Evolutionary conservation across 2,888 invertebrate species (phyloP), one percentile per base, ranked within the genome.

Genomic region (Endotricha flammealis): DNA sequence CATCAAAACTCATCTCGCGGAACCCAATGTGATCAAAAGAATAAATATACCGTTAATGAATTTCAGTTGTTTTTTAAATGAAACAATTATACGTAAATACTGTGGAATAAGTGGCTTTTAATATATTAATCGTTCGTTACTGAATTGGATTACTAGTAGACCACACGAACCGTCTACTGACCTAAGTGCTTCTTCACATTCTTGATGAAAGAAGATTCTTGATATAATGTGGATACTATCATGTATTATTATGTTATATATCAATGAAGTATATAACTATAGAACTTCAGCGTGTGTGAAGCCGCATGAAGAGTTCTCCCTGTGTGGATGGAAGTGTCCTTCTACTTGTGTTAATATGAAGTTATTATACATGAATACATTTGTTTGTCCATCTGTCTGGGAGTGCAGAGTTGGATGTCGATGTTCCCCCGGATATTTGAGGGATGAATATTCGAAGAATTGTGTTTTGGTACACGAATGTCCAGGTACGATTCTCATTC

Each of bases 291-390:
- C 56, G 8, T 85, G 85, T 49, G 31, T 66, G 20, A 50, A 50
- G 0, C 39, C 56, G 0, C 46, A 82, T 23, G 81, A 85, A 37
- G 75, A 79, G 48, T 86, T 70, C 40, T 72, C 85, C 0, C 44
- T 85, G 0, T 86, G 85, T 23, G 76, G 67, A 0, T 78, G 76
- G 79, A 68, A 55, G 36, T 86, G 86, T 47, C 80, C 82, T 0
- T 63, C 80, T 0, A 83, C 85, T 8, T 86, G 85, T 44, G 64
- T 86, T 0, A 86, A 85, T 39, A 42, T 81, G 38, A 57, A 51
- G 11, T 37, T 77, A 16, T 31, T 82, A 32, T 34, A 52, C 1
- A 30, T 8, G 5, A 8, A 16, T 3, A 39, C 22, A 7, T 9
- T 33, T 3, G 29, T 23, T 1, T 86, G 85, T 34, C 64, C 74